Percentiles rank a stretch among this genome's conserved stretches.
Conservation (phyloP, 2,113 vertebrate genomes). For the Syngnathus scovelli region DNA sequence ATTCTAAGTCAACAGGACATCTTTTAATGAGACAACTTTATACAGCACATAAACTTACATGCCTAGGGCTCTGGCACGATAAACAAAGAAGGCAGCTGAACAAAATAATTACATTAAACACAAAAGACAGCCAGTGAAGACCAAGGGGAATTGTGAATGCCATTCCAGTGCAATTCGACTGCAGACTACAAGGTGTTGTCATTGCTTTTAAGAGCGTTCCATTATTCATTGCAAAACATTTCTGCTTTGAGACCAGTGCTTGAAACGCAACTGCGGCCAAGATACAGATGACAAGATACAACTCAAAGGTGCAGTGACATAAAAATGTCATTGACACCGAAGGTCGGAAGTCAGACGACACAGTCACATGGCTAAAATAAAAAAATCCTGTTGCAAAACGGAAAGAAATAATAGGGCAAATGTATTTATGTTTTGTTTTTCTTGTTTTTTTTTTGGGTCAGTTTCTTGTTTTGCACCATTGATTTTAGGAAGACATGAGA, state of each 20-base stretch:
- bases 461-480: background rate
- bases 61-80: background rate
- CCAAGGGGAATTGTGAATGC: background rate
- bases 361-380: background rate
- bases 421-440: background rate
- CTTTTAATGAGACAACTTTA: slow-evolving; percentile 5
- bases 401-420: background rate
- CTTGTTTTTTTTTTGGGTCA: background rate
- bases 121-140: background rate
- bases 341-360: background rate
- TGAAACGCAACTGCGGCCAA: slow-evolving; percentile 15
- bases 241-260: slow-evolving; percentile 2
- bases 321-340: background rate
- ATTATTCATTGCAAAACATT: slow-evolving; percentile 42
- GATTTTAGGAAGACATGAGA: background rate
- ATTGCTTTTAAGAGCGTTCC: slow-evolving; percentile 33
- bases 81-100: background rate
- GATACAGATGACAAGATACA: background rate
- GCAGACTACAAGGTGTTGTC: slow-evolving; percentile 23
- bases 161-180: slow-evolving; percentile 15
- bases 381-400: background rate
- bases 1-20: background rate
- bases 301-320: background rate
- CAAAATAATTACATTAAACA: background rate
- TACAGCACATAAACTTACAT: background rate